Conservation (phyloP, 1,140 invertebrate species). For the Hyles euphorbiae region DNA sequence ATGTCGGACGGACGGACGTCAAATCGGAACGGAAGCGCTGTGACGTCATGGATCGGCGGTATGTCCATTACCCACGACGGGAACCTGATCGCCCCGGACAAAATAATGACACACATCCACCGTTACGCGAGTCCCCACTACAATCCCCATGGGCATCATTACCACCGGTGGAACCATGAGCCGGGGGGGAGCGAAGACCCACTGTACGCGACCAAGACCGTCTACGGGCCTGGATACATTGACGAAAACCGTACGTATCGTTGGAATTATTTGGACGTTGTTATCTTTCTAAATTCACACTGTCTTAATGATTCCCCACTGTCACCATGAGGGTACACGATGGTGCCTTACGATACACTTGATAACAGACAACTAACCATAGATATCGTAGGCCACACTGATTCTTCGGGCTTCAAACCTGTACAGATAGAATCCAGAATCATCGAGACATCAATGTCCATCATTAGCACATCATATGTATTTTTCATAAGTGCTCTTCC, state of each 20-base stretch:
- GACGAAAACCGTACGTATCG: slow-evolving; percentile 71
- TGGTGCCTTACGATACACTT: slow-evolving; percentile 25
- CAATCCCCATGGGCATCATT: slow-evolving; percentile 64
- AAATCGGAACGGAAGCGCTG: slow-evolving; percentile 58
- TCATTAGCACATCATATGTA: slow-evolving; percentile 30
- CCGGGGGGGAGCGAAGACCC: slow-evolving; percentile 65
- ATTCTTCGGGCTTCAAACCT: slow-evolving; percentile 48
- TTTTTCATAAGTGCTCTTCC: slow-evolving; percentile 33
- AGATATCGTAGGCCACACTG: slow-evolving; percentile 70
- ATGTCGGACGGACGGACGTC: slow-evolving; percentile 62
- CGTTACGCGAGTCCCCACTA: slow-evolving; percentile 69
- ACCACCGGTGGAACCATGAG: slow-evolving; percentile 65
- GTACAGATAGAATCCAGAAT: slow-evolving; percentile 39
- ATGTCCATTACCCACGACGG: slow-evolving; percentile 70
- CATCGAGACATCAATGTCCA: slow-evolving; percentile 22
- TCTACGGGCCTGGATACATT: slow-evolving; percentile 71
- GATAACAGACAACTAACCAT: slow-evolving; percentile 63
- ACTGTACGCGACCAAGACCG: slow-evolving; percentile 67
- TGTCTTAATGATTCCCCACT: slow-evolving; percentile 14
- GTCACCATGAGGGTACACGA: background rate
- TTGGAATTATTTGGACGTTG: slow-evolving; percentile 17
- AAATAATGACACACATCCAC: slow-evolving; percentile 67
- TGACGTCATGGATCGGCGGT: slow-evolving; percentile 69
- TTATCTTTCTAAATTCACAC: slow-evolving; percentile 16
- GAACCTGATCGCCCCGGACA: slow-evolving; percentile 68